phyloP scores from a whole-genome alignment of 2,113 vertebrate genomes.

The Choloepus hoffmanni region DNA sequence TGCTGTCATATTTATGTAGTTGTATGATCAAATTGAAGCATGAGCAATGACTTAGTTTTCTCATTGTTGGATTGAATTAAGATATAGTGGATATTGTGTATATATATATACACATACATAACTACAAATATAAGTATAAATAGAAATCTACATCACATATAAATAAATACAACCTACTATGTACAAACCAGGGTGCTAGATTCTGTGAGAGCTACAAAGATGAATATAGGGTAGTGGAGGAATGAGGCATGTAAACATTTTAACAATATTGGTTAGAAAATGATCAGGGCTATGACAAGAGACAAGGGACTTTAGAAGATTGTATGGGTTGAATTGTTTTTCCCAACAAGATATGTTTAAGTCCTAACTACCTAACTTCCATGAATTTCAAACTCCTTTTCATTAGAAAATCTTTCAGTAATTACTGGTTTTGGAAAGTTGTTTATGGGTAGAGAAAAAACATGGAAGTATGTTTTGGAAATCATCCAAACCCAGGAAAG shows the following conservation, averaged over 20 bases:
- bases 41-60: slow-evolving; percentile 42
- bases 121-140: neutral
- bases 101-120: neutral
- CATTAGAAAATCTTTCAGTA: too few species aligned
- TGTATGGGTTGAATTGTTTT: too few species aligned
- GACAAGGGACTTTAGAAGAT: neutral
- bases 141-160: too few species aligned
- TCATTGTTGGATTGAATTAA: slow-evolving; percentile 37
- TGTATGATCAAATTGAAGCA: neutral
- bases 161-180: neutral
- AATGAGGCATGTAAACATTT: neutral
- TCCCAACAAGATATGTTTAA: too few species aligned
- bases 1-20: slow-evolving; percentile 54
- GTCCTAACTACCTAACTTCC: too few species aligned
- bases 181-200: neutral
- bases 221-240: neutral
- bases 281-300: neutral
- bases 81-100: neutral
- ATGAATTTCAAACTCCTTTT: too few species aligned
- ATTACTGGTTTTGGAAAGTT: too few species aligned
- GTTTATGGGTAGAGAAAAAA: too few species aligned
- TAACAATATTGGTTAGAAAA: neutral
- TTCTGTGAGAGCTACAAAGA: neutral
- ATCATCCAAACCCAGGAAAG: too few species aligned
- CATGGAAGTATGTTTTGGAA: too few species aligned